A percentile compares a stretch with the other conserved stretches of the same genome.
Conservation (phyloP, 2,888 invertebrate species). For the Drosophila mayaguana region DNA sequence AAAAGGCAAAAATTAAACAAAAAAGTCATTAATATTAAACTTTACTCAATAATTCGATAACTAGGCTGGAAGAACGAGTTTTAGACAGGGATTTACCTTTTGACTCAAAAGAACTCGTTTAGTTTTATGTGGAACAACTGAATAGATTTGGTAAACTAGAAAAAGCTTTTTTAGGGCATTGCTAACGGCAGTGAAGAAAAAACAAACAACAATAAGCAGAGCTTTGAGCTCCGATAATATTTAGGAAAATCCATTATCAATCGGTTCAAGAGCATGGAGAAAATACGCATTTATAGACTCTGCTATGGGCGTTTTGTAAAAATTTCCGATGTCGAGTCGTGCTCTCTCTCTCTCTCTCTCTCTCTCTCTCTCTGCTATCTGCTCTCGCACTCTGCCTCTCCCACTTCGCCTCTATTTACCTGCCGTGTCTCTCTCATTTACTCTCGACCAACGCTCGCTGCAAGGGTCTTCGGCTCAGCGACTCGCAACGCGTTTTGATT, state of each 20-base stretch:
- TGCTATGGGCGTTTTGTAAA: constrained; percentile 6
- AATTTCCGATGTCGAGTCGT: constrained; percentile 4
- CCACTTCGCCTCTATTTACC: not conserved
- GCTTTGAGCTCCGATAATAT: constrained; percentile 20
- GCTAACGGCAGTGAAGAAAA: not conserved
- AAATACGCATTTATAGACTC: constrained; percentile 10
- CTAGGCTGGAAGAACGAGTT: constrained; percentile 16
- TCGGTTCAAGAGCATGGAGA: not conserved
- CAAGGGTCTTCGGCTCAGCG: constrained; percentile 43
- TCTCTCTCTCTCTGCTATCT: not conserved
- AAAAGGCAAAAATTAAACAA: constrained; percentile 1
- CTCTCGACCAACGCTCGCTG: constrained; percentile 8
- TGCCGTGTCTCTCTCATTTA: constrained; percentile 1
- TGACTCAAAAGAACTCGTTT: constrained; percentile 42
- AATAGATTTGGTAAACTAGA: constrained; percentile 32
- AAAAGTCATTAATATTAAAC: constrained; percentile 19
- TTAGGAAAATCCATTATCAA: constrained; percentile 23
- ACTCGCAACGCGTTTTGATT: constrained; percentile 55
- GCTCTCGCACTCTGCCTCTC: constrained; percentile 5
- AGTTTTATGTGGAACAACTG: constrained; percentile 18
- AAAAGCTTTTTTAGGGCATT: constrained; percentile 32
- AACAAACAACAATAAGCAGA: no score
- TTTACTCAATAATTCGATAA: not conserved
- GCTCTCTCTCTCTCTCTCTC: not conserved
- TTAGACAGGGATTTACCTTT: constrained; percentile 35